Evolutionary conservation across 1,140 invertebrate genomes (phyloP).

Genomic region (Protaetia brevitarsis): DNA sequence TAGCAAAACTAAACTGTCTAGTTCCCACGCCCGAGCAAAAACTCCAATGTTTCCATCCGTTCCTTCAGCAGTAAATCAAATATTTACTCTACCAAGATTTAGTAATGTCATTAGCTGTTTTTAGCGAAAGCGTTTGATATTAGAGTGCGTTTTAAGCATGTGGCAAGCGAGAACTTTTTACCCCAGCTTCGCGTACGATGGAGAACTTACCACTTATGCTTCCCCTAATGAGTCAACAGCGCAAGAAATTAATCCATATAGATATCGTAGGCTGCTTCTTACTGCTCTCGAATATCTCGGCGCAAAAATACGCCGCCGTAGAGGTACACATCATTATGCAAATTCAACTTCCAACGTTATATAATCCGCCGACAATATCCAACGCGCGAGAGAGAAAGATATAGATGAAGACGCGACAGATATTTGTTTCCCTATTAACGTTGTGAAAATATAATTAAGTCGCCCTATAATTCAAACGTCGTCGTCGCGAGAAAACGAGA

Average conservation of each 20-base stretch:
- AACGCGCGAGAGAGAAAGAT: too few species aligned
- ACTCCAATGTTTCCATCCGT: neutral
- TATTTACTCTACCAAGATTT: constrained; percentile 5
- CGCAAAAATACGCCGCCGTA: neutral
- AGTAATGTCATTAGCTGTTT: constrained; percentile 10
- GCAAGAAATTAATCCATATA: constrained; percentile 15
- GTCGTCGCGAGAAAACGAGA: neutral
- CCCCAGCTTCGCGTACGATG: neutral
- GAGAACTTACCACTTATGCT: neutral
- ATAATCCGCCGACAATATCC: neutral
- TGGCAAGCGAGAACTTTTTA: neutral
- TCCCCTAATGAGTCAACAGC: constrained; percentile 1
- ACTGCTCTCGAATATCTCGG: neutral
- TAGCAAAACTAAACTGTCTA: neutral
- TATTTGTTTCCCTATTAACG: constrained; percentile 13
- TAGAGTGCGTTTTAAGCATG: neutral
- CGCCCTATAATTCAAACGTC: neutral
- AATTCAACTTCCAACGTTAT: neutral
- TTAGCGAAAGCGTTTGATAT: neutral
- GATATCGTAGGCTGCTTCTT: neutral
- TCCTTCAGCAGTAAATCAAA: neutral
- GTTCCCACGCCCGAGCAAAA: neutral
- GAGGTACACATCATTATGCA: neutral
- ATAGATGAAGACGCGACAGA: neutral
- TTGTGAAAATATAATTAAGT: neutral